These are phyloP conservation scores for Epizoanthus fatuus DNA, from an alignment of 92 coral and sea anemone genomes.

Conservation along the genomic window DNA sequence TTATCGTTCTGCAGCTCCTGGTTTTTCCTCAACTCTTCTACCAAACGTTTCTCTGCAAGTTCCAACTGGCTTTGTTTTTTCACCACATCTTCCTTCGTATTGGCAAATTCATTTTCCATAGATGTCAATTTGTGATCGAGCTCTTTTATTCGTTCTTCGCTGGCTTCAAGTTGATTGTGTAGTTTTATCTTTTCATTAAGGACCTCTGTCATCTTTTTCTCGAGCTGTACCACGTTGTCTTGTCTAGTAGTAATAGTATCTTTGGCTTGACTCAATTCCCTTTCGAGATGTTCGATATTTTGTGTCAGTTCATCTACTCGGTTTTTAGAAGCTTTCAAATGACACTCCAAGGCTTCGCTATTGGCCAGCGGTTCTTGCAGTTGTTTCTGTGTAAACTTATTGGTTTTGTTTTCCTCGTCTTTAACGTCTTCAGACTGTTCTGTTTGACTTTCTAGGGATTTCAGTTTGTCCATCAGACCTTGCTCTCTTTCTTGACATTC, in stretches of 20 bases:
- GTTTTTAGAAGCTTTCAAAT: conserved; percentile 6
- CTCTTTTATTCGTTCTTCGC: conserved; percentile 16
- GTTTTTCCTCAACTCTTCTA: background rate
- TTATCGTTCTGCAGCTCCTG: background rate
- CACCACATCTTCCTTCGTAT: conserved; percentile 49
- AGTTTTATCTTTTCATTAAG: conserved; percentile 43
- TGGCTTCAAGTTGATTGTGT: conserved; percentile 45
- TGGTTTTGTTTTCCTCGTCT: conserved; percentile 12
- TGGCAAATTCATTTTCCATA: conserved; percentile 17
- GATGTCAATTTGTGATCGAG: conserved; percentile 60
- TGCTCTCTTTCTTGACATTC: conserved; percentile 54
- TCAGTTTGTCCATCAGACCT: conserved; percentile 47
- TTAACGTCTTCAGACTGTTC: conserved; percentile 37
- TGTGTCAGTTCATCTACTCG: background rate
- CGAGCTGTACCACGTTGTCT: background rate
- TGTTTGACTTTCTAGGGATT: conserved; percentile 48
- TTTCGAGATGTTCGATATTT: background rate
- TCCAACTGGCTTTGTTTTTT: background rate
- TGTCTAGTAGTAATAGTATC: background rate
- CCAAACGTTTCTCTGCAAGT: conserved; percentile 11
- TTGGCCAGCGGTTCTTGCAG: conserved; percentile 23
- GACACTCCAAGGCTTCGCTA: background rate
- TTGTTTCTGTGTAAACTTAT: conserved; percentile 18
- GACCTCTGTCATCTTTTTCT: background rate
- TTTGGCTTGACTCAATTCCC: background rate